Conservation (phyloP, 2,113 vertebrate genomes). For the Canis aureus region DNA sequence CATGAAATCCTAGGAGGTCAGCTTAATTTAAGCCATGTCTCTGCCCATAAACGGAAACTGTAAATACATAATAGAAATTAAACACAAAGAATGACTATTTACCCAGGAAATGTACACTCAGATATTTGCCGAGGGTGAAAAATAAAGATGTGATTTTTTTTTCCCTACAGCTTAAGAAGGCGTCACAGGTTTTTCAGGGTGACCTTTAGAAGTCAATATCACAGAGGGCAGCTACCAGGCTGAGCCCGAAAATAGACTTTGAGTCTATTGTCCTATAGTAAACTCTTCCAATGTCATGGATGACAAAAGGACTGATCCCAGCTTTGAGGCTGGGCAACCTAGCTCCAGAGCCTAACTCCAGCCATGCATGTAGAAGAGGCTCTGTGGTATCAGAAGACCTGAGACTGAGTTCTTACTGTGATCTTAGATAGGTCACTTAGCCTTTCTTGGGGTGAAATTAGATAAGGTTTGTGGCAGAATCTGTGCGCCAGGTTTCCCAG, state of each 20-base stretch:
- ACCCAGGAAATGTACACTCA: slow-evolving; percentile 60
- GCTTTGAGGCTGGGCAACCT: not conserved
- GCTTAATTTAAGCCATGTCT: slow-evolving; percentile 60
- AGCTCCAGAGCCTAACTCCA: not conserved
- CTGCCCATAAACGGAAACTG: slow-evolving; percentile 52
- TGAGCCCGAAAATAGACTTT: slow-evolving; percentile 9
- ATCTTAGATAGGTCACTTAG: not conserved
- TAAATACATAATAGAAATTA: slow-evolving; percentile 63
- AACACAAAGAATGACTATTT: slow-evolving; percentile 74
- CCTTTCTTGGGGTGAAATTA: not conserved
- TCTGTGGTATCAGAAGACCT: not conserved
- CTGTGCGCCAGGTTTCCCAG: not conserved
- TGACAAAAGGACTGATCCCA: not conserved
- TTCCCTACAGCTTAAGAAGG: not conserved
- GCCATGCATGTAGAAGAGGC: not conserved
- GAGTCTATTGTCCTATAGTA: not conserved
- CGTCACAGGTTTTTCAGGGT: not conserved
- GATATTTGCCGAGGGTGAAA: slow-evolving; percentile 53
- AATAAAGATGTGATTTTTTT: slow-evolving; percentile 39
- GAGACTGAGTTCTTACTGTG: not conserved
- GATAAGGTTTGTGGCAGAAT: not conserved
- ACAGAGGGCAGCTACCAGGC: not conserved
- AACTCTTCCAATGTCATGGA: not conserved
- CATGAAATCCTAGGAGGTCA: not conserved
- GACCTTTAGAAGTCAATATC: not conserved